Percentiles rank a stretch among this genome's conserved stretches.
These are phyloP conservation scores for Muscidifurax raptorellus DNA, from an alignment of 1,140 invertebrate genomes.

Conservation along the genomic window DNA sequence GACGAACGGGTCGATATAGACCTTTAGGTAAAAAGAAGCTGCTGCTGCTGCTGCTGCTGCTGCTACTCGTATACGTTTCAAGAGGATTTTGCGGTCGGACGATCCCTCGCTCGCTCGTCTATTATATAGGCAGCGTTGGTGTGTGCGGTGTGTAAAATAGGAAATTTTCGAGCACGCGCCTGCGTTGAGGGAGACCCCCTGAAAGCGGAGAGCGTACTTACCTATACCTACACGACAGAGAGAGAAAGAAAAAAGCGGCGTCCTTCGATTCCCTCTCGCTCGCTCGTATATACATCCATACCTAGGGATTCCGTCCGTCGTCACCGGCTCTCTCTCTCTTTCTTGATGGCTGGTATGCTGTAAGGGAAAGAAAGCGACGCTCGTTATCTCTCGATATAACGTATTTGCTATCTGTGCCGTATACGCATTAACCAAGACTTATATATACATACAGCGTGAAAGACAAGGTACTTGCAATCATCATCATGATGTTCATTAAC, in stretches of 20 bases:
- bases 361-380: slow-evolving; percentile 18
- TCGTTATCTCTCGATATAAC: neutral
- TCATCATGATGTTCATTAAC: slow-evolving; percentile 3
- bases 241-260: neutral
- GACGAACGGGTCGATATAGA: neutral
- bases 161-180: neutral
- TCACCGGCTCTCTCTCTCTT: neutral
- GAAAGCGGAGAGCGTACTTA: neutral
- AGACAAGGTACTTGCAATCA: slow-evolving; percentile 5
- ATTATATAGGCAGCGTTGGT: neutral
- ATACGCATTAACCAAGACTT: neutral
- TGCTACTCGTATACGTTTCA: neutral
- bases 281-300: neutral
- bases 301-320: neutral
- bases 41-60: no score
- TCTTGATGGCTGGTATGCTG: neutral
- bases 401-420: neutral
- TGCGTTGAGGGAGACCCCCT: neutral
- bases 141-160: neutral
- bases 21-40: slow-evolving; percentile 16
- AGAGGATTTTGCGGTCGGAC: neutral
- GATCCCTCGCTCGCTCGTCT: neutral
- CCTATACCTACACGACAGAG: neutral
- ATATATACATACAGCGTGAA: neutral
- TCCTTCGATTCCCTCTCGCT: neutral